Evolutionary conservation across 2,888 invertebrate genomes (phyloP).

Genomic region (Acanthosepion esculentum): DNA sequence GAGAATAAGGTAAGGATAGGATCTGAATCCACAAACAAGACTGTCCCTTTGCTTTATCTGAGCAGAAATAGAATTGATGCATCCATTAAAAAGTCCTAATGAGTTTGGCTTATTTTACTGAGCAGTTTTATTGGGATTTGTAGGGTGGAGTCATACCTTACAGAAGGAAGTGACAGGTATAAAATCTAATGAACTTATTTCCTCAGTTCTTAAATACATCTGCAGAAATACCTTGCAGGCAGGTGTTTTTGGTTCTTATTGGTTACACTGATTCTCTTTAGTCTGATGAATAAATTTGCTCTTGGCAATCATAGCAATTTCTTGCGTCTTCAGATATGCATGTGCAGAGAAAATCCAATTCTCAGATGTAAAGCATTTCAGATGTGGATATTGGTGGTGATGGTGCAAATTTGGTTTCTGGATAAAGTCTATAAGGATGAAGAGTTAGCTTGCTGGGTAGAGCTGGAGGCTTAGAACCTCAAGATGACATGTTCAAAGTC

Average conservation of each 20-base stretch:
- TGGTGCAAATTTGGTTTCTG: not conserved
- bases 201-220: not conserved
- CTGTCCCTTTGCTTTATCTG: not conserved
- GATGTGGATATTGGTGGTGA: not conserved
- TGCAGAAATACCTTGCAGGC: not conserved
- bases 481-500: too few relatives aligned
- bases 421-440: not conserved
- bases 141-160: not conserved
- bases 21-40: not conserved
- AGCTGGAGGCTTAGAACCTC: too few relatives aligned
- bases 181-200: slow-evolving; percentile 9
- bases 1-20: not conserved
- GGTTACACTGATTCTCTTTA: not conserved
- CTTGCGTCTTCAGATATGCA: not conserved
- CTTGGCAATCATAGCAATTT: not conserved
- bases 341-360: not conserved
- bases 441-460: too few relatives aligned
- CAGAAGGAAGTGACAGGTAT: not conserved
- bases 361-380: not conserved
- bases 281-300: not conserved
- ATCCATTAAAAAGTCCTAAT: not conserved
- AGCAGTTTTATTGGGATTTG: not conserved
- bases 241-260: not conserved
- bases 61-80: not conserved
- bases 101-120: not conserved